Percentiles rank a stretch among this genome's conserved stretches.
phyloP scores from a whole-genome alignment of 2,797 vertebrate species.

The Craterocephalus amniculus region DNA sequence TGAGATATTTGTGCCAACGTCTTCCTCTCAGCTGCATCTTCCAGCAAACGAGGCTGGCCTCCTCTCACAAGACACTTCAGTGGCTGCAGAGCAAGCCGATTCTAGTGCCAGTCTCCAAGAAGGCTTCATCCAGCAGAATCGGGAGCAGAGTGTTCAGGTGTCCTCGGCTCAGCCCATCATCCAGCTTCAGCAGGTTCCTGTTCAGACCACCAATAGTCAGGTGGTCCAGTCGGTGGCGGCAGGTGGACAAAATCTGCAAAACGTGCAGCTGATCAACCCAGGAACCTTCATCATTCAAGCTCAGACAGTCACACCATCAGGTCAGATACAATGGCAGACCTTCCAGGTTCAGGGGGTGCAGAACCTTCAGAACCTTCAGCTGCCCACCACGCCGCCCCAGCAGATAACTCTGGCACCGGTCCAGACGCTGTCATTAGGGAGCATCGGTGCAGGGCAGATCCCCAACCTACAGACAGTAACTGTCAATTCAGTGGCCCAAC shows the following conservation, averaged over 20 bases:
- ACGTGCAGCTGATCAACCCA: conserved; percentile 97
- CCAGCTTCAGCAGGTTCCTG: conserved; percentile 94
- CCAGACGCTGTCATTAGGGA: conserved; percentile 95
- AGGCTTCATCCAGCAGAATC: conserved; percentile 91
- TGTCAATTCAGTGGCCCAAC: conserved; percentile 93
- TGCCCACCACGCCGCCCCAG: conserved; percentile 93
- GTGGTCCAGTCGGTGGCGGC: conserved; percentile 90
- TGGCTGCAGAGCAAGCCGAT: conserved; percentile 85
- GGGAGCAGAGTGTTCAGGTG: conserved; percentile 92
- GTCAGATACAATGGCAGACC: conserved; percentile 99
- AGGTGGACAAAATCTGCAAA: conserved; percentile 90
- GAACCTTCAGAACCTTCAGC: conserved; percentile 98
- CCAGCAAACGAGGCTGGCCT: conserved; percentile 90
- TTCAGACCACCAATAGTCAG: conserved; percentile 90
- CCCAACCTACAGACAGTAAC: conserved; percentile 99
- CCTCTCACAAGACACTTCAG: conserved; percentile 87
- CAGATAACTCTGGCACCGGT: conserved; percentile 98
- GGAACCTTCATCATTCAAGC: conserved; percentile 99
- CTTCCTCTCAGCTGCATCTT: conserved; percentile 91
- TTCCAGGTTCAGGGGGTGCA: conserved; percentile 99
- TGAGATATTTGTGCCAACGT: conserved; percentile 97
- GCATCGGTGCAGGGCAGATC: conserved; percentile 92
- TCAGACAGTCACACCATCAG: conserved; percentile 96
- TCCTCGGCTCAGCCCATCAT: conserved; percentile 92
- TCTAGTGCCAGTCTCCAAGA: conserved; percentile 88